Evolutionary conservation across 2,113 vertebrate species (phyloP).

Genomic region (Hipposideros armiger): DNA sequence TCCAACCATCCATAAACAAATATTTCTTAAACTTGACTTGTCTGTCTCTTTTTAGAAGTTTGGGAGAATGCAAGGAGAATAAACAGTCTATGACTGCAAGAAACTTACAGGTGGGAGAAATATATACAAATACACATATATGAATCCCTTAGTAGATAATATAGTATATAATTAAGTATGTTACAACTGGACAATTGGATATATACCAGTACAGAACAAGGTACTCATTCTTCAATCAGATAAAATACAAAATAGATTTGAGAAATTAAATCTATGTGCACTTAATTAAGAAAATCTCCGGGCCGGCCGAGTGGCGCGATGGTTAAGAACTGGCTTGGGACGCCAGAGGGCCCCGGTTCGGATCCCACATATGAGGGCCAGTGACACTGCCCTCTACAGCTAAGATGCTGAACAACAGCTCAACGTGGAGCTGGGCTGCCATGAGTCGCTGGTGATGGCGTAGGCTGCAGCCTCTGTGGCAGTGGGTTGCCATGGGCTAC

Average conservation of each 20-base stretch:
- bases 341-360: too few relatives aligned
- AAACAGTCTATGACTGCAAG: not conserved
- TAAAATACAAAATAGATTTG: not conserved
- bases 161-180: not conserved
- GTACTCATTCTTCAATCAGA: not conserved
- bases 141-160: not conserved
- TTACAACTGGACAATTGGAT: not conserved
- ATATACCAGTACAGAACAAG: not conserved
- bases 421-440: too few relatives aligned
- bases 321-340: too few relatives aligned
- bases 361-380: too few relatives aligned
- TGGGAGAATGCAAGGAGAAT: conserved; percentile 45
- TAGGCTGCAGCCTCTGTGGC: too few relatives aligned
- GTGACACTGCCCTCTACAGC: too few relatives aligned
- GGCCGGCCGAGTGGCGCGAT: too few relatives aligned
- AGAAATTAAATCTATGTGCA: conserved; percentile 12
- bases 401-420: too few relatives aligned
- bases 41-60: conserved; percentile 2
- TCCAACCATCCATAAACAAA: conserved; percentile 34
- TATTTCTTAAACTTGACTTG: not conserved
- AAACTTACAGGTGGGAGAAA: not conserved
- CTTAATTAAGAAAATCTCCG: not conserved
- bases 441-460: too few relatives aligned
- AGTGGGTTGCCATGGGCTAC: too few relatives aligned
- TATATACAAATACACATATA: not conserved